These are phyloP conservation scores for Eclectus roratus DNA, from an alignment of 2,113 vertebrate genomes.

Conservation along the genomic window DNA sequence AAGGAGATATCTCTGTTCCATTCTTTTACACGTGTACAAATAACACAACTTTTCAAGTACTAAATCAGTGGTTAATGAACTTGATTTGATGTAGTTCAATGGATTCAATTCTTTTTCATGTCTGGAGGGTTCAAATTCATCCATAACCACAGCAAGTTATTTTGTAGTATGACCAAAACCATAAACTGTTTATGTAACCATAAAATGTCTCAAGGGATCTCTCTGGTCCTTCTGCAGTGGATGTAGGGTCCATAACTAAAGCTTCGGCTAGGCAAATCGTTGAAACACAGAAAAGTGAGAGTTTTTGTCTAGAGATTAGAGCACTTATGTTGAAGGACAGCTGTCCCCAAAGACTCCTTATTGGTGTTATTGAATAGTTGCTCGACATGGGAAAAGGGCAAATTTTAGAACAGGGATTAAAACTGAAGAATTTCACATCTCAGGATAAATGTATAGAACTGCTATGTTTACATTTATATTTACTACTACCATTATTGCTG, in stretches of 20 bases:
- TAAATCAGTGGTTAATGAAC: not conserved
- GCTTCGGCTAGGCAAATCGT: not conserved
- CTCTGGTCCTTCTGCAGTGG: not conserved
- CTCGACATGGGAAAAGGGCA: not conserved
- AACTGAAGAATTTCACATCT: not conserved
- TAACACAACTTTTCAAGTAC: not conserved
- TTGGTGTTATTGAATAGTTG: not conserved
- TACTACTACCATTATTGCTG: not conserved
- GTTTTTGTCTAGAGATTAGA: not conserved
- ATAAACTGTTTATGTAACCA: not conserved
- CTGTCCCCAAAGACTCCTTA: not conserved
- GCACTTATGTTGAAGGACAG: not conserved
- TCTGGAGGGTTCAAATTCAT: not conserved
- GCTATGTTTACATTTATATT: not conserved
- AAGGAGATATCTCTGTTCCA: rapidly evolving
- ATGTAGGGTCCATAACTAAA: not conserved
- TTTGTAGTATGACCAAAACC: not conserved
- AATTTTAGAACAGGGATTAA: not conserved
- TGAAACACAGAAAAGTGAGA: not conserved
- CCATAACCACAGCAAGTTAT: not conserved
- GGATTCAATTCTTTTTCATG: not conserved
- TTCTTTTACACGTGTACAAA: not conserved
- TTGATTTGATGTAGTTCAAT: not conserved
- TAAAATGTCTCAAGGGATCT: not conserved
- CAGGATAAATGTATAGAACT: not conserved